Conservation (phyloP, 2,797 vertebrate genomes). For the Halcyon badia region DNA sequence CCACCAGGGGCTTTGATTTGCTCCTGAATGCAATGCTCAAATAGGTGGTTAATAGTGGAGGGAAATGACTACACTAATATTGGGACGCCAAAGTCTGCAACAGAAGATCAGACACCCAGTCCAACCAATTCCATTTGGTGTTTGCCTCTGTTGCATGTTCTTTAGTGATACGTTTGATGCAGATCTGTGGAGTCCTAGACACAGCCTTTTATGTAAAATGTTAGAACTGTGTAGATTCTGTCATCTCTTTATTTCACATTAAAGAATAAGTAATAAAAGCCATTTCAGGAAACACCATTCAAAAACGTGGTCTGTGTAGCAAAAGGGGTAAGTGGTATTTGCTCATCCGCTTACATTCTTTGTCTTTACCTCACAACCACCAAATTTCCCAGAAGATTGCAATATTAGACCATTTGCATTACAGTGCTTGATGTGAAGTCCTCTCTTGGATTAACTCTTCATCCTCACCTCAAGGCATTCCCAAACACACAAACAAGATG, state of each 20-base stretch:
- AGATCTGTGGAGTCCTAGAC: background rate
- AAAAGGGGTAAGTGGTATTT: background rate
- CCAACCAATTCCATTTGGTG: accelerated
- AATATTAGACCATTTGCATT: background rate
- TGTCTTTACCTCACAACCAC: background rate
- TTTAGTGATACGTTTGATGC: background rate
- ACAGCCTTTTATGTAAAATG: background rate
- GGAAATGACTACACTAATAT: background rate
- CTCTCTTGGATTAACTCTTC: background rate
- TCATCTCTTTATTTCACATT: background rate
- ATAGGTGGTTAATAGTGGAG: background rate
- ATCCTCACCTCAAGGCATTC: background rate
- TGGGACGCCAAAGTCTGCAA: background rate
- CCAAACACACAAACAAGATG: background rate
- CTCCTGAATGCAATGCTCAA: background rate
- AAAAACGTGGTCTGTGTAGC: background rate
- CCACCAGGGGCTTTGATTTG: background rate
- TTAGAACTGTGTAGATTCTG: background rate
- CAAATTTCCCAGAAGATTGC: background rate
- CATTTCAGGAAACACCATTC: background rate
- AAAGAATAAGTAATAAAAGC: background rate
- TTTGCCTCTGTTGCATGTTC: background rate
- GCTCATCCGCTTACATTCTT: background rate
- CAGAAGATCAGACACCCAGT: background rate
- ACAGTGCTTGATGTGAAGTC: background rate